Conservation (phyloP, 2,797 vertebrate species). For the Hyperoplus immaculatus region DNA sequence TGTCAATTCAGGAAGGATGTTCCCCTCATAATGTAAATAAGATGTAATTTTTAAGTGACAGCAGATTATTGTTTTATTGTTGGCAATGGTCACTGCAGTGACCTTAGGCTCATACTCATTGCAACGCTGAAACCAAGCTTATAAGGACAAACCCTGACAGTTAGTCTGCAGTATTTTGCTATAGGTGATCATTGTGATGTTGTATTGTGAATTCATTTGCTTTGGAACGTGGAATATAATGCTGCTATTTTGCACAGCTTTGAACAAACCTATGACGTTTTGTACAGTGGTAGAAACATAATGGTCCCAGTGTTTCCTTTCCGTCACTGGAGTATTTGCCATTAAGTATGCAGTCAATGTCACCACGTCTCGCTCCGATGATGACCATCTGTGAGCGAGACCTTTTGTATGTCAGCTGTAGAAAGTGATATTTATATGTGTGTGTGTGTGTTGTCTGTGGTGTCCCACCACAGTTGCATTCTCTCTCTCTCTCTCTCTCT, state of each 20-base stretch:
- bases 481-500: slow-evolving; percentile 27
- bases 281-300: slow-evolving; percentile 72
- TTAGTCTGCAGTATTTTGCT: slow-evolving; percentile 51
- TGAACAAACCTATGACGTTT: slow-evolving; percentile 77
- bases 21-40: slow-evolving; percentile 50
- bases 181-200: slow-evolving; percentile 54
- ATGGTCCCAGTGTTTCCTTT: slow-evolving; percentile 55
- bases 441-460: slow-evolving; percentile 60
- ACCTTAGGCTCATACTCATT: slow-evolving; percentile 60
- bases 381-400: slow-evolving; percentile 53
- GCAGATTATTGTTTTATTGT: slow-evolving; percentile 50
- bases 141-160: slow-evolving; percentile 26
- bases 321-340: slow-evolving; percentile 57
- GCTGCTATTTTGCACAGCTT: slow-evolving; percentile 82
- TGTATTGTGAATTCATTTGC: slow-evolving; percentile 68
- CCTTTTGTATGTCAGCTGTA: slow-evolving; percentile 66
- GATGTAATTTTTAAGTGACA: slow-evolving; percentile 18
- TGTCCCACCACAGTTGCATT: slow-evolving; percentile 51
- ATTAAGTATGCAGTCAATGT: slow-evolving; percentile 51
- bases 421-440: slow-evolving; percentile 63
- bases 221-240: slow-evolving; percentile 69
- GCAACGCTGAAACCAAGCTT: slow-evolving; percentile 51
- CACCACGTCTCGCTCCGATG: slow-evolving; percentile 44
- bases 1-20: slow-evolving; percentile 26
- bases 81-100: slow-evolving; percentile 59